These are phyloP conservation scores for Perizoma affinitatum DNA, from an alignment of 2,888 invertebrate genomes.

Conservation along the genomic window DNA sequence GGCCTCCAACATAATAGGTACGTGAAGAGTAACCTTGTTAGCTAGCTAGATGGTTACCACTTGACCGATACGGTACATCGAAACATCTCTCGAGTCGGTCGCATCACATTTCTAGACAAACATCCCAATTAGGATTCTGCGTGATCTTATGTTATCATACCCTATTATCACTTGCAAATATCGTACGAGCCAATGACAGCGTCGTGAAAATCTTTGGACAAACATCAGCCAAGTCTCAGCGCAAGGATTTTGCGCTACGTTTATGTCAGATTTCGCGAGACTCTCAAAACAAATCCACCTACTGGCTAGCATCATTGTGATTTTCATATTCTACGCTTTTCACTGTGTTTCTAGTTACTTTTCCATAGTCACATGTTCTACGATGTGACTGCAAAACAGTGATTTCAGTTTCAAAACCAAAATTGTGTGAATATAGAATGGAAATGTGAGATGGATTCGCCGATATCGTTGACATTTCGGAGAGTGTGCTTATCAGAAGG, in stretches of 20 bases:
- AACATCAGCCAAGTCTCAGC: conserved; percentile 38
- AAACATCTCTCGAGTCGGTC: conserved; percentile 3
- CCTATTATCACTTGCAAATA: conserved; percentile 63
- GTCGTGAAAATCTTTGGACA: conserved; percentile 47
- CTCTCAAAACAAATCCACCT: not conserved
- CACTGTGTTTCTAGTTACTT: not conserved
- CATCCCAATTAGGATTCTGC: conserved; percentile 42
- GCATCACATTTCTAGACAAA: conserved; percentile 11
- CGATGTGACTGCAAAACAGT: conserved; percentile 16
- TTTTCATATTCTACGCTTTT: not conserved
- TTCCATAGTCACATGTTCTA: not conserved
- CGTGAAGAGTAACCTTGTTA: too few relatives aligned
- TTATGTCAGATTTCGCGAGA: conserved; percentile 8
- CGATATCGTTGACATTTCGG: conserved; percentile 30
- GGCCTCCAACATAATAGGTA: too few relatives aligned
- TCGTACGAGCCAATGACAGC: conserved; percentile 46
- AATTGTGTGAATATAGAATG: not conserved
- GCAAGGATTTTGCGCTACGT: conserved; percentile 26
- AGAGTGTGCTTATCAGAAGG: conserved; percentile 41
- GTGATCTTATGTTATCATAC: conserved; percentile 53
- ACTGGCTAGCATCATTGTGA: not conserved
- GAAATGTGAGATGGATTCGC: conserved; percentile 28
- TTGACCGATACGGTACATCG: not conserved
- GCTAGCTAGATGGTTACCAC: too few relatives aligned
- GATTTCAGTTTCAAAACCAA: not conserved